phyloP scores from a whole-genome alignment of 1,140 invertebrate genomes.

The Charaxes varanes region DNA sequence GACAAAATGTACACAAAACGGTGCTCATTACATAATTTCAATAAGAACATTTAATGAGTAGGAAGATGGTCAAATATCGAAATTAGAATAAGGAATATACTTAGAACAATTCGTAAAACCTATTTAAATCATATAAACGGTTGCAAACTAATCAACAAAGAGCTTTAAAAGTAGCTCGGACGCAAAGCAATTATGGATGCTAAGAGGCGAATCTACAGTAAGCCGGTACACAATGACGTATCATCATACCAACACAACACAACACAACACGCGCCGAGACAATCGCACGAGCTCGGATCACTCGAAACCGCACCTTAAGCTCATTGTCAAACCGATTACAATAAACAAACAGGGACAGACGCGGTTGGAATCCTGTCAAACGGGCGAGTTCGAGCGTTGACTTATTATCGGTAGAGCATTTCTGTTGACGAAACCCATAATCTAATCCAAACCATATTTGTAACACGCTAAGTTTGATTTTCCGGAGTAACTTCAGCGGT shows the following conservation, averaged over 20 bases:
- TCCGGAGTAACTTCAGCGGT: conserved; percentile 2
- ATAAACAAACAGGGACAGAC: conserved; percentile 73
- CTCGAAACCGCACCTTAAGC: conserved; percentile 73
- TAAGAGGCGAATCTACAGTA: conserved; percentile 70
- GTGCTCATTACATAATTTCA: too few species aligned
- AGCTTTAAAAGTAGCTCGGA: conserved; percentile 60
- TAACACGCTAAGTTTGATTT: conserved; percentile 25
- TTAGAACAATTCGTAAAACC: conserved; percentile 24
- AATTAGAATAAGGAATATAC: conserved; percentile 13
- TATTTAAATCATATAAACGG: conserved; percentile 36
- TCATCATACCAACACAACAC: conserved; percentile 69
- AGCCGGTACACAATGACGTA: conserved; percentile 67
- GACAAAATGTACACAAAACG: too few species aligned
- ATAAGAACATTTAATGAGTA: too few species aligned
- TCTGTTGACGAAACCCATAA: conserved; percentile 32
- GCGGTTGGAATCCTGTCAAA: conserved; percentile 74
- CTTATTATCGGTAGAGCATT: conserved; percentile 72
- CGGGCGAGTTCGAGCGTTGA: conserved; percentile 72
- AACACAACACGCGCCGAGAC: conserved; percentile 59
- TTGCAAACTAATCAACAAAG: conserved; percentile 56
- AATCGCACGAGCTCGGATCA: conserved; percentile 66
- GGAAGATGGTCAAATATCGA: conserved; percentile 6
- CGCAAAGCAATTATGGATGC: conserved; percentile 64
- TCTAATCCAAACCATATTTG: conserved; percentile 27
- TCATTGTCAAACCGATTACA: conserved; percentile 74